phyloP scores from a whole-genome alignment of 2,797 vertebrate genomes.

The Lacerta bilineata region DNA sequence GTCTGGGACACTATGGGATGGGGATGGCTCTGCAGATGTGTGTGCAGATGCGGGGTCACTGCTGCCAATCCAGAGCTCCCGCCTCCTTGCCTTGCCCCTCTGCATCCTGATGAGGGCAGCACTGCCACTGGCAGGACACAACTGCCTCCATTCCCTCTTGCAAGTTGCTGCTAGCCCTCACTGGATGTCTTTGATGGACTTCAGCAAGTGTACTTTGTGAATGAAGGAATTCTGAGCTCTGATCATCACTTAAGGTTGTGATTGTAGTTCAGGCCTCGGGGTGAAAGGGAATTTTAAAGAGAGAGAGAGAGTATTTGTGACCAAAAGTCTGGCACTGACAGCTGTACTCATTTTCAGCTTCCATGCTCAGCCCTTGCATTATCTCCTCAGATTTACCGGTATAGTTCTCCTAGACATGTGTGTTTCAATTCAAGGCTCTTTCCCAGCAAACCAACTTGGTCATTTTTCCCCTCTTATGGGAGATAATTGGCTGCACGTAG shows the following conservation, averaged over 20 bases:
- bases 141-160: no score
- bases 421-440: conserved; percentile 58
- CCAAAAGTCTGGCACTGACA: not conserved
- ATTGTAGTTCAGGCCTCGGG: not conserved
- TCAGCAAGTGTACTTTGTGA: not conserved
- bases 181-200: no score
- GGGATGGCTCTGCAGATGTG: no score
- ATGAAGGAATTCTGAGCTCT: not conserved
- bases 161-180: no score
- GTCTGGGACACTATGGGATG: no score
- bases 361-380: conserved; percentile 44
- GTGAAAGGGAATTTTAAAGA: not conserved
- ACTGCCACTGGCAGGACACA: no score
- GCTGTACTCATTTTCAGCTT: not conserved
- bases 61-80: no score
- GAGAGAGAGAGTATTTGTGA: no score
- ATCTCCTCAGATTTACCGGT: conserved; percentile 4
- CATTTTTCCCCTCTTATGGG: conserved; percentile 54
- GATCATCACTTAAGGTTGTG: not conserved
- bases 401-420: conserved; percentile 36
- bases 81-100: no score
- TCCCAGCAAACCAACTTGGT: conserved; percentile 39
- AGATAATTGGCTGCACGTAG: conserved; percentile 63
- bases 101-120: no score
- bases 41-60: no score